Conservation (phyloP, 2,797 vertebrate species). For the Sparidentex hasta region DNA sequence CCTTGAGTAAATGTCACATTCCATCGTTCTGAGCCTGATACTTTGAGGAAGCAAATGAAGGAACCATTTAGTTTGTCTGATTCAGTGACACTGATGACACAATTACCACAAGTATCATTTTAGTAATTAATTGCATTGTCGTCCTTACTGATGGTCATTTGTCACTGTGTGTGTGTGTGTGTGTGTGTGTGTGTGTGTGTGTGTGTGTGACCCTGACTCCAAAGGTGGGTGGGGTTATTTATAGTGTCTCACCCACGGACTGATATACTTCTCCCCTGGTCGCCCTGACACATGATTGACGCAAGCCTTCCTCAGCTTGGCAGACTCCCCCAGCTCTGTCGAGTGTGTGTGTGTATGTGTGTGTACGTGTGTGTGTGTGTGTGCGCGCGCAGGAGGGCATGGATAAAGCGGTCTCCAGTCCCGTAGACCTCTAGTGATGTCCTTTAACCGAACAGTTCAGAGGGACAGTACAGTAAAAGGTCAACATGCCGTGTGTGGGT, state of each 20-base stretch:
- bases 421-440: conserved; percentile 33
- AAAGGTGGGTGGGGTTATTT: conserved; percentile 67
- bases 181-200: conserved; percentile 16
- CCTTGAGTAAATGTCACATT: no score
- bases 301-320: conserved; percentile 58
- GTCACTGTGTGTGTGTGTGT: background rate
- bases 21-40: background rate
- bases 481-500: conserved; percentile 5
- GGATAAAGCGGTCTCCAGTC: conserved; percentile 21
- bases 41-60: conserved; percentile 18
- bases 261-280: conserved; percentile 57
- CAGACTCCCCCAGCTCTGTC: conserved; percentile 68
- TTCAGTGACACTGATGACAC: background rate
- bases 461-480: conserved; percentile 46
- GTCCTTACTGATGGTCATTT: background rate
- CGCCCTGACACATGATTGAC: conserved; percentile 76
- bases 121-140: background rate
- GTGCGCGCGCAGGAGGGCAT: conserved; percentile 34
- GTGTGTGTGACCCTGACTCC: conserved; percentile 38
- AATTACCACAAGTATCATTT: background rate
- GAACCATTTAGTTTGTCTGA: background rate
- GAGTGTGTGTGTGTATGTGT: conserved; percentile 24
- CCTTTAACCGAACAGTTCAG: conserved; percentile 20
- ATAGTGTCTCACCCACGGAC: conserved; percentile 62
- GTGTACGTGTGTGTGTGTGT: conserved; percentile 1